Percentiles rank a stretch among this genome's conserved stretches.
Evolutionary conservation across 2,888 invertebrate species (phyloP).

Genomic region (Synergus itoensis): DNA sequence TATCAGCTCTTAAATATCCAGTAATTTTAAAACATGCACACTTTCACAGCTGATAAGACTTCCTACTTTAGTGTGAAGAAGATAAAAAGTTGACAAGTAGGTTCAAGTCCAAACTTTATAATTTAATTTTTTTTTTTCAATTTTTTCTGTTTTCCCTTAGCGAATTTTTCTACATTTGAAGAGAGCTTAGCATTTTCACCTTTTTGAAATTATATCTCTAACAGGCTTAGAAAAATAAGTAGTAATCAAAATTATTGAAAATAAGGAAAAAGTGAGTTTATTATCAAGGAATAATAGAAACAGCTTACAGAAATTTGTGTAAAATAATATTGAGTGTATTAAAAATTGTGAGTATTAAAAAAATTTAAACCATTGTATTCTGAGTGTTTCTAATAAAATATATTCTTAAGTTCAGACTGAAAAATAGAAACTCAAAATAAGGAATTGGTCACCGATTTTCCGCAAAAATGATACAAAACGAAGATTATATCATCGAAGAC

Average conservation of each 20-base stretch:
- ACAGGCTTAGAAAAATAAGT: background rate
- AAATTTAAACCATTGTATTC: background rate
- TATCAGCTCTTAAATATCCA: background rate
- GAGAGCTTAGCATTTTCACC: background rate
- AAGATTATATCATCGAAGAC: conserved; percentile 66
- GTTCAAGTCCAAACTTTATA: background rate
- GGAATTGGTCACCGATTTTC: conserved; percentile 18
- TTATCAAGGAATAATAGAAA: background rate
- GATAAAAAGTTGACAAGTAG: background rate
- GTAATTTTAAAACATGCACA: background rate
- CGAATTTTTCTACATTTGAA: background rate
- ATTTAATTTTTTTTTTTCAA: background rate
- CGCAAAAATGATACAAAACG: conserved; percentile 63
- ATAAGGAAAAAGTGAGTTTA: background rate
- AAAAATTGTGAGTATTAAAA: background rate
- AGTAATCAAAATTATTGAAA: background rate
- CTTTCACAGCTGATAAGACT: background rate
- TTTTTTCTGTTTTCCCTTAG: no score
- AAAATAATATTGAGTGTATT: no score
- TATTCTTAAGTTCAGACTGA: background rate
- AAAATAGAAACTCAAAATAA: background rate
- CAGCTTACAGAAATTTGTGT: no score
- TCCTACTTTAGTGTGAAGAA: background rate
- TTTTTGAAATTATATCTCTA: background rate
- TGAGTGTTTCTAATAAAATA: background rate